phyloP scores from a whole-genome alignment of 1,140 invertebrate species.

The Drosophila truncata region DNA sequence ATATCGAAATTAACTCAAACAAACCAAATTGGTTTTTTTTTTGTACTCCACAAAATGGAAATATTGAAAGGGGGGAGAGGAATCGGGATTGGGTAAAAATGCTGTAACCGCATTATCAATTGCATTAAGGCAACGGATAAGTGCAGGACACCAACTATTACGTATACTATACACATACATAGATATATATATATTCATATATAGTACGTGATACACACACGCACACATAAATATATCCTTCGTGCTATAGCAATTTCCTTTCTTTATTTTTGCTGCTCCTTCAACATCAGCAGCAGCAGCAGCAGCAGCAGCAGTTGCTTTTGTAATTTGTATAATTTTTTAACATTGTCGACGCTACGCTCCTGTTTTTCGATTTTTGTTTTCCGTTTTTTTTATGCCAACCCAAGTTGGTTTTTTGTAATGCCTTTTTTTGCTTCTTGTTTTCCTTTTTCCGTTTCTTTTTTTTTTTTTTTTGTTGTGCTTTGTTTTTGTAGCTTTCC shows the following conservation, averaged over 20 bases:
- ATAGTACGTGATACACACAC: slow-evolving; percentile 10
- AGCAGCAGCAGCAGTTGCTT: slow-evolving; percentile 41
- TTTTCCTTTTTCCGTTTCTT: slow-evolving; percentile 23
- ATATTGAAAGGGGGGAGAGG: not conserved
- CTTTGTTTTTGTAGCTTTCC: slow-evolving; percentile 65
- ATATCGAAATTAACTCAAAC: slow-evolving; percentile 36
- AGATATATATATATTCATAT: not conserved
- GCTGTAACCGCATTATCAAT: slow-evolving; percentile 49
- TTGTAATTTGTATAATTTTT: slow-evolving; percentile 81
- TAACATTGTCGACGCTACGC: slow-evolving; percentile 65
- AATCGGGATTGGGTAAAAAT: slow-evolving; percentile 4
- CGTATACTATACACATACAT: not conserved
- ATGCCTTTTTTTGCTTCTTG: slow-evolving; percentile 21
- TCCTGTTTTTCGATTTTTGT: slow-evolving; percentile 37
- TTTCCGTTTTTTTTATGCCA: slow-evolving; percentile 22
- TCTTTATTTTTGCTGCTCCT: slow-evolving; percentile 27
- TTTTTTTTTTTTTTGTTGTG: slow-evolving; percentile 39
- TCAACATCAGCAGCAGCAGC: slow-evolving; percentile 13
- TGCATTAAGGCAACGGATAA: slow-evolving; percentile 41
- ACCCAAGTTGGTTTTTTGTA: slow-evolving; percentile 27
- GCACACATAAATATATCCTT: slow-evolving; percentile 62
- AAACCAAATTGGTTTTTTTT: slow-evolving; percentile 27
- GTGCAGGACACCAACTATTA: slow-evolving; percentile 26
- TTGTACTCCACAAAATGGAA: slow-evolving; percentile 5
- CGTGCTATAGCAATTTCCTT: slow-evolving; percentile 34